Evolutionary conservation across 2,113 vertebrate genomes (phyloP).

Genomic region (Copsychus sechellarum): DNA sequence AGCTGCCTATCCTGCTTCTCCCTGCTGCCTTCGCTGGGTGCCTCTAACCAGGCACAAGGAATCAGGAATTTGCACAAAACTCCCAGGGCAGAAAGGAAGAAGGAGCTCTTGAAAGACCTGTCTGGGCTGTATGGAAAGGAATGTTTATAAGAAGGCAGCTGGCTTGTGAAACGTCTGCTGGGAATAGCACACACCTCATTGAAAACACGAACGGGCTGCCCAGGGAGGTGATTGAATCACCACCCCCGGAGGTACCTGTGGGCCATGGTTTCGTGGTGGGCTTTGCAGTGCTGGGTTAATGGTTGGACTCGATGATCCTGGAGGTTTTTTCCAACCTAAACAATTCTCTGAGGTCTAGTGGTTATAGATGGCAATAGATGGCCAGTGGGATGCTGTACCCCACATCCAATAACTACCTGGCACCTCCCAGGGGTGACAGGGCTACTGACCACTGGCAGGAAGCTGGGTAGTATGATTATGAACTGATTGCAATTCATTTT

Average conservation of each 20-base stretch:
- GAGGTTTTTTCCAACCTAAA: neutral
- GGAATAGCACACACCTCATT: neutral
- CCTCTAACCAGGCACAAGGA: neutral
- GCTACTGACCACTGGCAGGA: neutral
- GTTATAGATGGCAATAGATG: neutral
- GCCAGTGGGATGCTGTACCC: neutral
- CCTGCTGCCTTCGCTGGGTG: fast-evolving
- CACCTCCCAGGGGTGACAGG: neutral
- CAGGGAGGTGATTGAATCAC: neutral
- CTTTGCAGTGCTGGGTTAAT: neutral
- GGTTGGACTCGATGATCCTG: neutral
- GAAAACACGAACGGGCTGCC: neutral
- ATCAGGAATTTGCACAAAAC: neutral
- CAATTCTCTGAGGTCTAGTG: neutral
- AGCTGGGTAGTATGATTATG: fast-evolving
- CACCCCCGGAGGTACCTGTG: neutral
- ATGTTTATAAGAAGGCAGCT: neutral
- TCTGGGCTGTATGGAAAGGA: neutral
- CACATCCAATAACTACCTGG: neutral
- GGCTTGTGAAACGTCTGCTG: neutral
- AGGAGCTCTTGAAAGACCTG: neutral
- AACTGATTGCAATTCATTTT: neutral
- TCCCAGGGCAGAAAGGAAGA: neutral
- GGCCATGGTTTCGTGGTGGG: neutral
- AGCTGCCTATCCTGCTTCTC: neutral